Base-by-base conservation (phyloP, 2,888 invertebrate species). In the Disparrhopalites patrizii region DNA sequence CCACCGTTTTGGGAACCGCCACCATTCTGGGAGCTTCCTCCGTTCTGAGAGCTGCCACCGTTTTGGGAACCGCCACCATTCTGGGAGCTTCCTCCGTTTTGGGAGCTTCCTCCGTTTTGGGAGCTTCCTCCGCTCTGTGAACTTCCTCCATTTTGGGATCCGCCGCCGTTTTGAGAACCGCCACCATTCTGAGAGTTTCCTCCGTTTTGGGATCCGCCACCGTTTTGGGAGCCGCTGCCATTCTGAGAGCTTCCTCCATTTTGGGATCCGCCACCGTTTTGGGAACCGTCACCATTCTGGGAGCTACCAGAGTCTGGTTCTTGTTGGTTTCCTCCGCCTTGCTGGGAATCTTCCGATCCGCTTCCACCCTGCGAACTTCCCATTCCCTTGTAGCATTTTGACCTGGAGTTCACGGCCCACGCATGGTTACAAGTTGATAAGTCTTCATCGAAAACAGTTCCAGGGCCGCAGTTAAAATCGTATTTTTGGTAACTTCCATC, bases 391-490 rank as follows among this genome's bases (percentile, higher is more conserved):
- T 56, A 64, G 28, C 67, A 67, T 4, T 38, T 51, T 1, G 60
- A 60, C 0, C 60, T 57, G 31, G 51, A 47, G 30, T 51, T 54
- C 3, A 67, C 30, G 3, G 63, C 60, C 43, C 55, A 55, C 0
- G 63, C 38, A 43, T 67, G 50, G 30, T 67, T 67, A 54, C 67
- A 67, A 2, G 62, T 67, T 8, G 50, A 47, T 1, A 67, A n/a
- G 18, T 62, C 67, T 47, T 64, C 47, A 18, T 64, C 64, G 33
- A 54, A 64, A 23, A 64, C 64, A 28, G 64, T 64, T 7, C 70
- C 70, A 7, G 67, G 58, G 1, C 43, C 54, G 38, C 70, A 70
- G 38, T 66, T 64, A 57, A 66, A 70, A 27, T 70, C 68, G 52
- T 58, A 68, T 30, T 62, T 30, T 13, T 18, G 54, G 15, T 64